These are phyloP conservation scores for Philotrypesis tridentata DNA, from an alignment of 1,140 invertebrate species.

Conservation along the genomic window DNA sequence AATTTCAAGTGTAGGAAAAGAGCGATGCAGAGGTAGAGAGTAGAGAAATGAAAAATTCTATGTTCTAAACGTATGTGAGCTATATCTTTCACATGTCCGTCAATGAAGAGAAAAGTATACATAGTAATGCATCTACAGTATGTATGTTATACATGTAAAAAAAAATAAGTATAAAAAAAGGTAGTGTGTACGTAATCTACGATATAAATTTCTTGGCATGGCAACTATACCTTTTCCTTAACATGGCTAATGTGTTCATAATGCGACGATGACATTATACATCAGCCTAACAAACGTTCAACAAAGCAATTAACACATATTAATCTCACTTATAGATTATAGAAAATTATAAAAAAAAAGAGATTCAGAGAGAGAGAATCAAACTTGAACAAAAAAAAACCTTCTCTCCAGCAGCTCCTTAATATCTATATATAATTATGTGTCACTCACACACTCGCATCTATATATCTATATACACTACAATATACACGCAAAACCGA, in stretches of 20 bases:
- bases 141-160: not conserved
- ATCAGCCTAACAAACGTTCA: not conserved
- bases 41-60: not conserved
- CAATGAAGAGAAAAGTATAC: too few relatives aligned
- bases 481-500: not conserved
- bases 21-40: too few relatives aligned
- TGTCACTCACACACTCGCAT: not conserved
- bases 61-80: not conserved
- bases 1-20: too few relatives aligned
- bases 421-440: too few relatives aligned
- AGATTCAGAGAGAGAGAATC: too few relatives aligned
- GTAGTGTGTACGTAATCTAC: not conserved
- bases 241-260: constrained; percentile 44
- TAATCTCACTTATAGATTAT: not conserved
- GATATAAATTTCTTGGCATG: not conserved
- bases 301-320: constrained; percentile 2
- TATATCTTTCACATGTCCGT: not conserved
- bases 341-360: not conserved
- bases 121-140: not conserved
- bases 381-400: not conserved
- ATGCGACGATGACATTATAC: constrained; percentile 38
- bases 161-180: not conserved
- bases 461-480: too few relatives aligned
- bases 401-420: too few relatives aligned
- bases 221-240: constrained; percentile 44